phyloP scores from a whole-genome alignment of 2,113 vertebrate genomes.

The Coturnix japonica region DNA sequence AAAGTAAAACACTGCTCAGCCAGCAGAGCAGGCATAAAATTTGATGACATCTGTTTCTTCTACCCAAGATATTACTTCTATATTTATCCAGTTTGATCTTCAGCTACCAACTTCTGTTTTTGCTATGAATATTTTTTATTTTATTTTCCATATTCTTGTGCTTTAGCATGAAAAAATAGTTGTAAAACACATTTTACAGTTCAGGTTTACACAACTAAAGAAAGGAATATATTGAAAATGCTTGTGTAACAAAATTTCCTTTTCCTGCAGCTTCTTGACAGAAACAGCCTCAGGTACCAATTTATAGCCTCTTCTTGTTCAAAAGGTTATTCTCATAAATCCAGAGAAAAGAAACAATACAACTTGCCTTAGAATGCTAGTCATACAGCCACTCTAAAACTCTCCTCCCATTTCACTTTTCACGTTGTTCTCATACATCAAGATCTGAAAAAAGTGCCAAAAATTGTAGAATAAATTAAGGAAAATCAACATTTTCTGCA shows the following conservation, averaged over 20 bases:
- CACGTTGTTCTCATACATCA: background rate
- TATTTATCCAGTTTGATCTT: conserved; percentile 5
- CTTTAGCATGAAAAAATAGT: background rate
- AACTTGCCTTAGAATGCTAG: background rate
- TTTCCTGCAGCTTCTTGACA: background rate
- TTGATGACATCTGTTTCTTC: background rate
- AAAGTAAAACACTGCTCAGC: background rate
- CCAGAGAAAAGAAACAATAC: background rate
- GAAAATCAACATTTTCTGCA: background rate
- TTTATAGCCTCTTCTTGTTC: background rate
- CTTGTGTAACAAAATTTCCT: background rate
- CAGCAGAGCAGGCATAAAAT: background rate
- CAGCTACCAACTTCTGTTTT: background rate
- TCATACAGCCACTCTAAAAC: background rate
- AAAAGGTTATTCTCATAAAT: background rate
- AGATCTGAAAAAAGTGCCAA: background rate
- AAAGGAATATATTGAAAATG: background rate
- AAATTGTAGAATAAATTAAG: background rate
- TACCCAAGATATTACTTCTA: background rate
- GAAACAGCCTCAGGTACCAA: background rate
- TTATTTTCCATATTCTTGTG: background rate
- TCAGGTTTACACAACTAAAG: background rate
- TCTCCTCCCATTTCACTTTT: background rate
- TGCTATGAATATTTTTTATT: background rate
- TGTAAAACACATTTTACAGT: background rate